Conservation (phyloP, 2,797 vertebrate species). For the Xenentodon cancila region DNA sequence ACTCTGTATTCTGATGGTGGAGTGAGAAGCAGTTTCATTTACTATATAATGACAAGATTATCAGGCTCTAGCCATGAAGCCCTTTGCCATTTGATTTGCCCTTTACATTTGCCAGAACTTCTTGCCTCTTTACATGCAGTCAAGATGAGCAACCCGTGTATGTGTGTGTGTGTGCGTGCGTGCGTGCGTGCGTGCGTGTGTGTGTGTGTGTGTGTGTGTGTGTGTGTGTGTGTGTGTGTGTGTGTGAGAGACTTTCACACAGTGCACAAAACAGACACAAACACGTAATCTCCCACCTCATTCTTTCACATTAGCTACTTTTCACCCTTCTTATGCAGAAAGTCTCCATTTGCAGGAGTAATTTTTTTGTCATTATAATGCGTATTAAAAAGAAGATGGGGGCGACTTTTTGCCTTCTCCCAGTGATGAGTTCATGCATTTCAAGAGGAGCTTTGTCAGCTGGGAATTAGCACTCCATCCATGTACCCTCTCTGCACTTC, state of each 20-base stretch:
- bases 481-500: slow-evolving; percentile 69
- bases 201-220: too few species aligned
- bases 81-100: slow-evolving; percentile 54
- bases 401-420: slow-evolving; percentile 60
- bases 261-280: slow-evolving; percentile 19
- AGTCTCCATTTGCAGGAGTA: slow-evolving; percentile 81
- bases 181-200: too few species aligned
- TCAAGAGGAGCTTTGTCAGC: slow-evolving; percentile 83
- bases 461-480: slow-evolving; percentile 82
- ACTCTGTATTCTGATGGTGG: slow-evolving; percentile 14
- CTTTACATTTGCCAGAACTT: slow-evolving; percentile 57
- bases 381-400: slow-evolving; percentile 80
- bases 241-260: neutral
- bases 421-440: slow-evolving; percentile 83
- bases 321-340: slow-evolving; percentile 69
- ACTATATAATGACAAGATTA: slow-evolving; percentile 36
- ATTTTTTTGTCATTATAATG: slow-evolving; percentile 77
- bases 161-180: too few species aligned
- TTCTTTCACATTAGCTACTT: slow-evolving; percentile 71
- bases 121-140: slow-evolving; percentile 59
- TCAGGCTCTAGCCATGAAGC: slow-evolving; percentile 48
- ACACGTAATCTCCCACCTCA: slow-evolving; percentile 53
- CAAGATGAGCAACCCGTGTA: slow-evolving; percentile 21
- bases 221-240: too few species aligned
- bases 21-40: slow-evolving; percentile 32